Base-by-base conservation (phyloP, 2,113 vertebrate species). In the Lagopus muta region DNA sequence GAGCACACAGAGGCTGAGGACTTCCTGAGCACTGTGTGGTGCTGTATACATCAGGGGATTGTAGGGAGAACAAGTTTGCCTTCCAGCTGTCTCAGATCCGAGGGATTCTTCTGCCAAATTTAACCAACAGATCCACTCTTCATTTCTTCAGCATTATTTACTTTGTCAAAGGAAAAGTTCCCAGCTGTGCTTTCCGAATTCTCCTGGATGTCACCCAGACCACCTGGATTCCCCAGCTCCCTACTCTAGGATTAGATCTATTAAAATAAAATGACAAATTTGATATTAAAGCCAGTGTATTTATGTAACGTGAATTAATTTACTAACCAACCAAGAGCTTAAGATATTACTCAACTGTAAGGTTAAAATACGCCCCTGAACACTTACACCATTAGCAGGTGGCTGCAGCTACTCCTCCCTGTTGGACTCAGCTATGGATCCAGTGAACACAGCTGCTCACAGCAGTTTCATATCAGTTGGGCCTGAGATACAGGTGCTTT, bases 401-500 rank as follows among this genome's bases (percentile, higher is more conserved):
- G 22, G 25, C 28, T 75, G 79, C 38, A 60, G 62, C 30, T 60
- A 42, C 69, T 40, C 30, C 61, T 69, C 17, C 58, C 17, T 43
- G 0, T 45, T 18, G 11, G 47, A 15, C 0, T 0, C 13, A 47
- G 30, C 15, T 2, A 1, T 48, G 45, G 47, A 36, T 20, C 32
- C 55, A 58, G 32, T 20, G 32, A n/a, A 58, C 32, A 8, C 2
- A 2, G 32, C 10, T 25, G 45, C 17, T 57, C 47, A 25, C 40
- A 34, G n/a, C 36, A 64, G 10, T 28, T 55, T 58, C 0, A 0
- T 15, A 27, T 45, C 62, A n/a, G 57, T 24, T 1, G 11, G 30
- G 27, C 34, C 38, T 57, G 11, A 71, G 25, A 34, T 70, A n/a
- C 34, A 52, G 27, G 18, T 30, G 36, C 13, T 25, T 13, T 12